These are phyloP conservation scores for Calcarius ornatus DNA, from an alignment of 2,113 vertebrate species.

Conservation along the genomic window DNA sequence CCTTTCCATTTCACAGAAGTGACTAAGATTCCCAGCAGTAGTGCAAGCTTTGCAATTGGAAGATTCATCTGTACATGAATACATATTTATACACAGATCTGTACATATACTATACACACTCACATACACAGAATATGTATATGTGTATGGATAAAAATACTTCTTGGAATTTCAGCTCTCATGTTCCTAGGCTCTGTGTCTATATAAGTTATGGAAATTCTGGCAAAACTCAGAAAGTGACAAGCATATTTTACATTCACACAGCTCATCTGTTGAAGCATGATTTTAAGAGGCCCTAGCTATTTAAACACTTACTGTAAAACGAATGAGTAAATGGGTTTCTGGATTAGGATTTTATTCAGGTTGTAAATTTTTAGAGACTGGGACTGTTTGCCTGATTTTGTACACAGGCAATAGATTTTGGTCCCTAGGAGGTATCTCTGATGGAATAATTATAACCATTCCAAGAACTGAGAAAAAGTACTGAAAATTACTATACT, in stretches of 20 bases:
- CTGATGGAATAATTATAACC: conserved; percentile 1
- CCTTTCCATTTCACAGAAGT: conserved; percentile 27
- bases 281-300: conserved; percentile 19
- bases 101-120: neutral
- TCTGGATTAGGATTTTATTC: conserved; percentile 41
- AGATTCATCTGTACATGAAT: neutral
- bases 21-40: neutral
- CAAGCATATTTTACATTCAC: neutral
- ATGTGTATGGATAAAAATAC: neutral
- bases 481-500: neutral
- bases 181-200: neutral
- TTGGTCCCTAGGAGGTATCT: neutral
- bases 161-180: neutral
- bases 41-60: neutral
- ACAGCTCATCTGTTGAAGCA: neutral
- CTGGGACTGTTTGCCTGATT: neutral
- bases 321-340: neutral
- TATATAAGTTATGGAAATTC: neutral
- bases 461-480: conserved; percentile 16
- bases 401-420: neutral
- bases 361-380: conserved; percentile 39
- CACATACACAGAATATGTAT: neutral
- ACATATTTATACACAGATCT: neutral
- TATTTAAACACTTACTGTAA: conserved; percentile 24
- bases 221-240: neutral